Base-by-base conservation (phyloP, 23 tunicate species). In the Phallusia fumigata region DNA sequence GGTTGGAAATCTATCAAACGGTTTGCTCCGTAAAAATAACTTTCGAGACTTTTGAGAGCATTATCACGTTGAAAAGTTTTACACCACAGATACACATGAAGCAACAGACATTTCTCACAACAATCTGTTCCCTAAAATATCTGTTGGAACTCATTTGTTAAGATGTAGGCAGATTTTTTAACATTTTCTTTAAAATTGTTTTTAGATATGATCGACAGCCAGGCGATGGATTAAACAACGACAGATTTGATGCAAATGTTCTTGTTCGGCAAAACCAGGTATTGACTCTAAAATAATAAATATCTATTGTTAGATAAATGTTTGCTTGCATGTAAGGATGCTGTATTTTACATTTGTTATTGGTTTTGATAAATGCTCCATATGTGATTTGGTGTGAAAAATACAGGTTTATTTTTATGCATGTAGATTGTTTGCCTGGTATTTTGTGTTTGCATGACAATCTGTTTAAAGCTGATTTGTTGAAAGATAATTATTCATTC, bases 211-310 rank as follows among this genome's bases (percentile, higher is more conserved):
- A 79, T 11, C 72, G 90, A 13, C 84, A 86, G 50, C 90, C 90
- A 10, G 90, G 90, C 24, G 90, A 86, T 72, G 90, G 90, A 22
- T 75, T 86, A 44, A 86, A 86, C 33, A 80, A 86, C 52, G 90
- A 80, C 30, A 52, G 51, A 30, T 74, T 21, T 58, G 69, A 58
- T 3, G 3, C 69, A 58, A 58, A 24, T 40, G 47, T 40, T 5
- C 47, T 10, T 40, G 47, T 40, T 58, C 69, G 69, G 3, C 69
- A 22, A 58, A 11, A 58, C 15, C 26, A 58, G 47, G 47, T 40
- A 40, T 40, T 40, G 10, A 40, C 5, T 40, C 5, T 3, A 40
- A 40, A 40, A 40, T 10, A 40, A 10, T 40, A 40, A 40, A 40
- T 3, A 3, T 40, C 10, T 40, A 10, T 40, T 40, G 47, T 40